Percentiles rank a stretch among this genome's conserved stretches.
Evolutionary conservation across 2,113 vertebrate species (phyloP).

Genomic region (Drymodes brunneopygia): DNA sequence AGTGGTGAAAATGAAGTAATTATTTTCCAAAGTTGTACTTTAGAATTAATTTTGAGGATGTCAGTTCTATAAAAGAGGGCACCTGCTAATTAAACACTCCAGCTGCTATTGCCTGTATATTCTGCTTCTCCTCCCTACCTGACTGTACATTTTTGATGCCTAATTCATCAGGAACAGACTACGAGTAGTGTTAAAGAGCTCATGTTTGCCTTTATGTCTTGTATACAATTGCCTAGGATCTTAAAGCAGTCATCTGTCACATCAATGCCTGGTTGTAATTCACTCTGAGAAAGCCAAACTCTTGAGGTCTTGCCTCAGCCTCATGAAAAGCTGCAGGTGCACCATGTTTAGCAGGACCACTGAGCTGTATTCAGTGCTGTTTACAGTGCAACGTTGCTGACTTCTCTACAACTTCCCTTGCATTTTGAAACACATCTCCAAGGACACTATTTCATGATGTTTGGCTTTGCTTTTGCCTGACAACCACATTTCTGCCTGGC

Average conservation of each 20-base stretch:
- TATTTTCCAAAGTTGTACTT: not conserved
- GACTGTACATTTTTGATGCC: not conserved
- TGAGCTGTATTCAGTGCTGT: not conserved
- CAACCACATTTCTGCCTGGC: not conserved
- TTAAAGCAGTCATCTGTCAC: not conserved
- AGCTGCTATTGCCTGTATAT: not conserved
- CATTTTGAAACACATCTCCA: not conserved
- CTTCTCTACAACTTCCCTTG: not conserved
- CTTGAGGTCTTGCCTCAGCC: not conserved
- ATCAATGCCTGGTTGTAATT: not conserved
- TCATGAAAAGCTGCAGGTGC: not conserved
- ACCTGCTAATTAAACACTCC: not conserved
- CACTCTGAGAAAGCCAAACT: not conserved
- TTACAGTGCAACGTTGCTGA: not conserved
- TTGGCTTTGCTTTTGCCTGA: not conserved
- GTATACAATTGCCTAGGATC: not conserved
- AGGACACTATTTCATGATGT: not conserved
- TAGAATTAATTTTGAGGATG: not conserved
- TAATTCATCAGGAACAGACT: not conserved
- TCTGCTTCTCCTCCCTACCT: not conserved
- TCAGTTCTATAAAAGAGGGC: not conserved
- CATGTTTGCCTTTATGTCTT: not conserved
- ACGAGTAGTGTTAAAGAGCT: not conserved
- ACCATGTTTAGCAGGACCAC: not conserved
- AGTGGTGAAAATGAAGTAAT: not conserved